phyloP scores from a whole-genome alignment of 2,113 vertebrate genomes.

The Equus quagga region DNA sequence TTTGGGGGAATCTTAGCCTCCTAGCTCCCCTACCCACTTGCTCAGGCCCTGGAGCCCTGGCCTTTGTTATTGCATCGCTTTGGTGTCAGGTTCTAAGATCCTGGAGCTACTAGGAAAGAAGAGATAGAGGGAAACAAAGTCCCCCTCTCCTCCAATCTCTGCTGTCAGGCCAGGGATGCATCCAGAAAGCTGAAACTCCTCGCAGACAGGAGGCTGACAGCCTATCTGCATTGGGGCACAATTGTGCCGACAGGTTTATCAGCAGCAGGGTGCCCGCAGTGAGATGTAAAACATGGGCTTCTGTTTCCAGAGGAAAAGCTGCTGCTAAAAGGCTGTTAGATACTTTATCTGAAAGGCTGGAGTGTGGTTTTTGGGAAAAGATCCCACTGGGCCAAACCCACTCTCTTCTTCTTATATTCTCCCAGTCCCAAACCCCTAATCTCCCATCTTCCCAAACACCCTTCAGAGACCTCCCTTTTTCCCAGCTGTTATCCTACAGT shows the following conservation, averaged over 20 bases:
- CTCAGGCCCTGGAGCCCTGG: background rate
- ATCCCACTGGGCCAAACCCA: background rate
- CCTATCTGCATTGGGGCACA: slow-evolving; percentile 45
- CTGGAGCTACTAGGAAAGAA: background rate
- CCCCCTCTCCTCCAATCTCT: background rate
- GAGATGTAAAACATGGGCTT: slow-evolving; percentile 74
- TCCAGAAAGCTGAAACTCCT: slow-evolving; percentile 7
- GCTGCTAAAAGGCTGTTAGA: slow-evolving; percentile 63
- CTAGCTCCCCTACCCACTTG: background rate
- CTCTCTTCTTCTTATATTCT: background rate
- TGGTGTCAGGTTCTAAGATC: background rate
- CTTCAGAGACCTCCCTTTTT: background rate
- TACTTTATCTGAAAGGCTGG: slow-evolving; percentile 65
- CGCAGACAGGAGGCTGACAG: slow-evolving; percentile 71
- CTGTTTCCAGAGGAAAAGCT: slow-evolving; percentile 75
- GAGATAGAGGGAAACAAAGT: background rate
- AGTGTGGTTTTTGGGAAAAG: slow-evolving; percentile 37
- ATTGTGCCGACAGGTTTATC: slow-evolving; percentile 79
- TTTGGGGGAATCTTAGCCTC: too few relatives aligned
- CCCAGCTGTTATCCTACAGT: background rate
- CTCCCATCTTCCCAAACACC: background rate
- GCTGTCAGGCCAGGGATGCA: background rate
- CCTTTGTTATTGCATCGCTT: background rate
- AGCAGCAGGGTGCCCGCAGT: slow-evolving; percentile 50
- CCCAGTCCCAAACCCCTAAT: background rate